These are phyloP conservation scores for Rotaria macrura DNA, from an alignment of 2,888 invertebrate genomes.

Conservation along the genomic window DNA sequence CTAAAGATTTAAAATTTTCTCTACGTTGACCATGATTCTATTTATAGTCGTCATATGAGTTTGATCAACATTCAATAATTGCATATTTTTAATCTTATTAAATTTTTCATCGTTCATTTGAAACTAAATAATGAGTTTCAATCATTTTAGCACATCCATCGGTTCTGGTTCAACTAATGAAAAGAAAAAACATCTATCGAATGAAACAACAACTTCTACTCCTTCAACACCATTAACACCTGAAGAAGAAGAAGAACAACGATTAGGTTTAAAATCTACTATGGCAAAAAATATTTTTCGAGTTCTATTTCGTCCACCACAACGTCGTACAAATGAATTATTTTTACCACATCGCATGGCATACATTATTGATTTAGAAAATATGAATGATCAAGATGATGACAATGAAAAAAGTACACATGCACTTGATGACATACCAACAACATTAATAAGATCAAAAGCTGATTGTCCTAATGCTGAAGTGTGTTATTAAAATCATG, in stretches of 20 bases:
- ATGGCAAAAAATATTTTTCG: conserved; percentile 56
- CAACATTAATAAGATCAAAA: conserved; percentile 79
- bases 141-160: background rate
- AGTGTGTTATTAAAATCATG: conserved; percentile 36
- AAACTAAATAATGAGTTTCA: no score
- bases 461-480: conserved; percentile 42
- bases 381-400: conserved; percentile 51
- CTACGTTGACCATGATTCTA: no score
- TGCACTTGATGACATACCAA: conserved; percentile 69
- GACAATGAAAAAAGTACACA: conserved; percentile 56
- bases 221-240: background rate
- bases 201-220: background rate
- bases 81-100: no score
- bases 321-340: conserved; percentile 69
- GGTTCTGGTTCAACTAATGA: background rate
- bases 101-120: no score
- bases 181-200: background rate
- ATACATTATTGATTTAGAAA: conserved; percentile 82
- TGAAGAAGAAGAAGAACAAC: conserved; percentile 59
- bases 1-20: no score
- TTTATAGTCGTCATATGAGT: no score
- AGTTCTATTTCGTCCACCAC: conserved; percentile 21
- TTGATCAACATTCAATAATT: no score
- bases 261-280: conserved; percentile 70
- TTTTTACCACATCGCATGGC: conserved; percentile 94